A percentile compares a stretch with the other conserved stretches of the same genome.
Conservation (phyloP, 2,888 invertebrate species). For the Andrena chrysosceles region DNA sequence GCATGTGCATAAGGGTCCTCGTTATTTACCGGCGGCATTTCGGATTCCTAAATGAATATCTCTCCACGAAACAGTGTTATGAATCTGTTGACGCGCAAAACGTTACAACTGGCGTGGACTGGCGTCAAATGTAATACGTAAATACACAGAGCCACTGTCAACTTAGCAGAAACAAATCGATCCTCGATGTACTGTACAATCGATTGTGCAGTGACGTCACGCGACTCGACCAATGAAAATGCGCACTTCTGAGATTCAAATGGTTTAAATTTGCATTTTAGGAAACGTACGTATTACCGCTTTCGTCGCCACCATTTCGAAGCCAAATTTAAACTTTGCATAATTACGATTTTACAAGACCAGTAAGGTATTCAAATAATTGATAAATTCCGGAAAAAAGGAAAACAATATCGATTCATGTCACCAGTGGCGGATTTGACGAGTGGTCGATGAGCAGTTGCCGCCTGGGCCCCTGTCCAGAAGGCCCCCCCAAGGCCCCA, state of each 20-base stretch:
- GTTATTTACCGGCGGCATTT: slow-evolving; percentile 71
- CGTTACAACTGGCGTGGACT: too few relatives aligned
- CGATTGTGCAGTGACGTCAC: slow-evolving; percentile 36
- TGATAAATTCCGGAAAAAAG: too few relatives aligned
- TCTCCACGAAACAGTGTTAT: slow-evolving; percentile 1
- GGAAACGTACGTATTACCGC: slow-evolving; percentile 42
- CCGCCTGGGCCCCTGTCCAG: too few relatives aligned
- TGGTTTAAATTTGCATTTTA: slow-evolving; percentile 16
- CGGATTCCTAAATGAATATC: slow-evolving; percentile 4
- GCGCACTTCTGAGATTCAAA: background rate
- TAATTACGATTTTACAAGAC: too few relatives aligned
- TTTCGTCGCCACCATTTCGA: background rate
- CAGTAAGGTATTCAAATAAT: too few relatives aligned
- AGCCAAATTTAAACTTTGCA: too few relatives aligned
- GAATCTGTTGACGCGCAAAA: background rate
- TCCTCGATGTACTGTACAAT: slow-evolving; percentile 24
- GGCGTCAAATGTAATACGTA: too few relatives aligned
- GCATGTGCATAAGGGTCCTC: slow-evolving; percentile 91
- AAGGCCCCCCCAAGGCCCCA: too few relatives aligned
- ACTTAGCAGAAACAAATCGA: slow-evolving; percentile 26
- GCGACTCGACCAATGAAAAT: slow-evolving; percentile 20
- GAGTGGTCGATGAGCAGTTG: too few relatives aligned
- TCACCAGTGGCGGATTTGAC: too few relatives aligned
- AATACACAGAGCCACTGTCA: background rate
- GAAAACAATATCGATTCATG: too few relatives aligned